Percentiles rank a stretch among this genome's conserved stretches.
These are phyloP conservation scores for Dolichallabes microphthalmus DNA, from an alignment of 2,113 vertebrate species.

Conservation along the genomic window DNA sequence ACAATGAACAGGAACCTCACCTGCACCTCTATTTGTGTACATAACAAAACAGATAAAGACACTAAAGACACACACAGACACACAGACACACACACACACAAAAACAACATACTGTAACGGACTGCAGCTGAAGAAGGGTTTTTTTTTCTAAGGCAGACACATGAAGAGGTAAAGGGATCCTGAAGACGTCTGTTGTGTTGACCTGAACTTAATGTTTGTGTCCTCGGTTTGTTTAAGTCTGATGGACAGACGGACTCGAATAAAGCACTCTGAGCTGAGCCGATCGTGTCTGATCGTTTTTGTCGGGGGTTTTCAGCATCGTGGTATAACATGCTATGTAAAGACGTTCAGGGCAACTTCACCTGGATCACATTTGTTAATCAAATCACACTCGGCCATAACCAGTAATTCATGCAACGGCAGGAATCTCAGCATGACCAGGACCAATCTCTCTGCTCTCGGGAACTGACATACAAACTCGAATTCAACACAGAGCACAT, in stretches of 20 bases:
- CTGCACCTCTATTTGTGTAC: conserved; percentile 15
- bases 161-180: background rate
- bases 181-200: background rate
- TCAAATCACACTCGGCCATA: background rate
- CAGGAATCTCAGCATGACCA: background rate
- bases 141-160: background rate
- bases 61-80: background rate
- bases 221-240: background rate
- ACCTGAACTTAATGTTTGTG: background rate
- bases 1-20: background rate
- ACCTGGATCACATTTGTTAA: conserved; percentile 16
- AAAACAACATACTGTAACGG: background rate
- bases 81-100: background rate
- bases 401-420: background rate
- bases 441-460: background rate
- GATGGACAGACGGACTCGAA: background rate
- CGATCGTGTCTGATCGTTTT: background rate
- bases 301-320: background rate
- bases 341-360: background rate
- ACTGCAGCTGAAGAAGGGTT: background rate
- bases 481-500: background rate
- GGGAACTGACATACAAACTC: background rate
- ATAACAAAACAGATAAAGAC: background rate
- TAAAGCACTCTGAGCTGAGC: background rate
- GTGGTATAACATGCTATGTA: background rate